phyloP scores from a whole-genome alignment of 2,888 invertebrate species.

The Bruchidius siliquastri region DNA sequence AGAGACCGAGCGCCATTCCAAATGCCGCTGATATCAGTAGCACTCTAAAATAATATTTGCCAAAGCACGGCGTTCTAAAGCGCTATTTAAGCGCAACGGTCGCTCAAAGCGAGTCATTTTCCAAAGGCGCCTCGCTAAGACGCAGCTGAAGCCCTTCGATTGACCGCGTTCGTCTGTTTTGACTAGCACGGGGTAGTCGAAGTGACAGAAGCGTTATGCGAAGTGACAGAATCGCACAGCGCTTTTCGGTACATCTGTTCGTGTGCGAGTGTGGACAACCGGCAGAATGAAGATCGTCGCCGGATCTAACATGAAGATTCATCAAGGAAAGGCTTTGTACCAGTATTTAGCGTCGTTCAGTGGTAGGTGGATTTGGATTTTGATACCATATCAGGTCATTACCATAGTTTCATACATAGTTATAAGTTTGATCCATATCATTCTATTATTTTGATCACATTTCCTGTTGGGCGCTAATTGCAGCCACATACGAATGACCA shows the following conservation, averaged over 20 bases:
- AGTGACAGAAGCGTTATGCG: not conserved
- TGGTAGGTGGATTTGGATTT: slow-evolving; percentile 13
- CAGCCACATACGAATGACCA: too few species aligned
- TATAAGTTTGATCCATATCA: too few species aligned
- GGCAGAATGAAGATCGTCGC: slow-evolving; percentile 27
- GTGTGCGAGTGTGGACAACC: not conserved
- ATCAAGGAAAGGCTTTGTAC: slow-evolving; percentile 23
- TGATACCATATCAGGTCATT: too few species aligned
- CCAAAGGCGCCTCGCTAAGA: not conserved
- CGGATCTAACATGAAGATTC: slow-evolving; percentile 29
- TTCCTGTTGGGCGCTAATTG: too few species aligned
- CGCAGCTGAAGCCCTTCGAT: not conserved
- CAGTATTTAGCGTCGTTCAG: slow-evolving; percentile 21
- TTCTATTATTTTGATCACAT: too few species aligned
- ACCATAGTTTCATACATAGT: too few species aligned
- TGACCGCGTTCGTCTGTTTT: not conserved
- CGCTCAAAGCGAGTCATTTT: not conserved
- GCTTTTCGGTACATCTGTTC: not conserved
- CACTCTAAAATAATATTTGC: not conserved
- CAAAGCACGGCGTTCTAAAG: not conserved
- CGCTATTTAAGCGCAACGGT: not conserved
- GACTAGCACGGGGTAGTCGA: not conserved
- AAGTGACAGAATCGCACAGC: not conserved
- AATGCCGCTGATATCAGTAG: not conserved
- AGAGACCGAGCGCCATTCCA: too few species aligned